phyloP scores from a whole-genome alignment of 2,888 invertebrate species.

The Agelastica alni region DNA sequence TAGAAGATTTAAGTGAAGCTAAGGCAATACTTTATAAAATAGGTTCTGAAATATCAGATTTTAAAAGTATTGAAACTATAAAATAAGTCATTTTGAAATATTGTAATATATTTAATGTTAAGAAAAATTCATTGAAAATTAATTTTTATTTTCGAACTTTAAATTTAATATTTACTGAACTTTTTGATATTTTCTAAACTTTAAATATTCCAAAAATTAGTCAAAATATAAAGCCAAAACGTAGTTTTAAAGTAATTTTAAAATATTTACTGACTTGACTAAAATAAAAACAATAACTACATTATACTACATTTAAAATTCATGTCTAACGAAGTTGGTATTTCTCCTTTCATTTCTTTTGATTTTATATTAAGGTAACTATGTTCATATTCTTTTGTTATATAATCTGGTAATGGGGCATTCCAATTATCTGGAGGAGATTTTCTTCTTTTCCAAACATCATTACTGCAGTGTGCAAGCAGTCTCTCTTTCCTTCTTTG shows the following conservation, averaged over 20 bases:
- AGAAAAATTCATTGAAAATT: no score
- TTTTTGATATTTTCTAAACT: no score
- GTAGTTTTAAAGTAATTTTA: background rate
- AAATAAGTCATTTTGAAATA: constrained; percentile 37
- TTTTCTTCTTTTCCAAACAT: constrained; percentile 77
- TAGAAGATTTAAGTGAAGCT: constrained; percentile 62
- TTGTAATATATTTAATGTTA: background rate
- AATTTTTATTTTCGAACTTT: no score
- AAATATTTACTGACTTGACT: background rate
- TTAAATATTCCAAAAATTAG: no score
- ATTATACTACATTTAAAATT: constrained; percentile 36
- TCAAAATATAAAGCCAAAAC: no score
- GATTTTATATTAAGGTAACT: constrained; percentile 69
- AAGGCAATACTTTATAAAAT: constrained; percentile 78
- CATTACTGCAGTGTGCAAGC: constrained; percentile 70
- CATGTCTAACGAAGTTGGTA: constrained; percentile 39
- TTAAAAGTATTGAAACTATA: constrained; percentile 70
- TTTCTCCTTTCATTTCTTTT: constrained; percentile 62
- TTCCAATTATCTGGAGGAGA: constrained; percentile 82
- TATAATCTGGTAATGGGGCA: constrained; percentile 76
- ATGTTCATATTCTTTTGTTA: constrained; percentile 68
- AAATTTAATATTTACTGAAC: no score
- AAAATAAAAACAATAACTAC: constrained; percentile 16
- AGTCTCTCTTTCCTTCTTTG: constrained; percentile 66
- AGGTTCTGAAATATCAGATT: constrained; percentile 78